Conservation (phyloP, 2,113 vertebrate species). For the Anhinga rufa region DNA sequence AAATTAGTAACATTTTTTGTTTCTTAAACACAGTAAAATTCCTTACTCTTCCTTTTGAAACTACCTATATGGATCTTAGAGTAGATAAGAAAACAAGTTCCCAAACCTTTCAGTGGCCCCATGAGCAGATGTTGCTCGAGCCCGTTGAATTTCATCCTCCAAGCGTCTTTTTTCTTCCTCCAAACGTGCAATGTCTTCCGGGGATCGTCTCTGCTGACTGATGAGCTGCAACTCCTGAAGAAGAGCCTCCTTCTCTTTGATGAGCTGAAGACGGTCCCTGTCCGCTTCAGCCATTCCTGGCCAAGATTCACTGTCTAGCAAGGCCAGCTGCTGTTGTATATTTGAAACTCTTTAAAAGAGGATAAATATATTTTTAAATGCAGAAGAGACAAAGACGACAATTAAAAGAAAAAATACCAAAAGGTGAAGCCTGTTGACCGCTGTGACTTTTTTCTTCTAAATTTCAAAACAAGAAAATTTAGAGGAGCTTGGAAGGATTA, state of each 20-base stretch:
- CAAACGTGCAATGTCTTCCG: conserved; percentile 80
- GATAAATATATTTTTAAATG: neutral
- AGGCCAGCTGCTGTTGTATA: conserved; percentile 93
- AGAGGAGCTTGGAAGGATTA: neutral
- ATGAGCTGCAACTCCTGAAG: conserved; percentile 91
- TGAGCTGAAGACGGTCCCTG: conserved; percentile 91
- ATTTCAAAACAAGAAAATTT: neutral
- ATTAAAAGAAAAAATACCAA: neutral
- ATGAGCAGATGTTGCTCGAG: conserved; percentile 83
- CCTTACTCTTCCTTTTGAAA: neutral
- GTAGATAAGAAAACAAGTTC: neutral
- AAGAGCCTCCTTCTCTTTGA: conserved; percentile 95
- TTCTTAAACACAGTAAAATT: neutral
- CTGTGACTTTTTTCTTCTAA: neutral
- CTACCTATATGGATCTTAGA: neutral
- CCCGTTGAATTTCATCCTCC: conserved; percentile 90
- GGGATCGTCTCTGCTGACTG: conserved; percentile 82
- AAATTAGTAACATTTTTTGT: neutral
- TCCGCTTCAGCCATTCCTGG: conserved; percentile 91
- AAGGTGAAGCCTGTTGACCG: neutral
- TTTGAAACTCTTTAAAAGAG: conserved; percentile 81
- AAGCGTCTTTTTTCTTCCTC: conserved; percentile 86
- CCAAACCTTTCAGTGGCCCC: conserved; percentile 91
- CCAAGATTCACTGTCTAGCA: conserved; percentile 91
- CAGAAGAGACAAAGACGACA: neutral